Base-by-base conservation (phyloP, 1,140 invertebrate species). In the Bombus waltoni region DNA sequence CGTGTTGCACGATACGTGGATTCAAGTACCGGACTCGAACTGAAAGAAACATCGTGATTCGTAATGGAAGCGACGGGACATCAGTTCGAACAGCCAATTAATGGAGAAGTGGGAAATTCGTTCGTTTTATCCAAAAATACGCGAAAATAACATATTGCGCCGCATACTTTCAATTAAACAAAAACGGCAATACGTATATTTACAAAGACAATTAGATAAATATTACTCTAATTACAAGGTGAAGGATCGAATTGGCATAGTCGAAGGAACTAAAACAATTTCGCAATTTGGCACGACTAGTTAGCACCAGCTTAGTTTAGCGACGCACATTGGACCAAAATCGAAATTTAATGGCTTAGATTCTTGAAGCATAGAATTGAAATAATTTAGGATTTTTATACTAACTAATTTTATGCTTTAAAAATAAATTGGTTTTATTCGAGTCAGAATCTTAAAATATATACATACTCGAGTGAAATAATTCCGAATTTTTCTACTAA, bases 201-300 rank as follows among this genome's bases (percentile, higher is more conserved):
- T 57, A 75, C 73, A 53, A 75, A 28, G 22, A 25, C 18, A 35
- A 53, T 53, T 35, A 8, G 25, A 57, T 32, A 32, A 13, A 62
- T 35, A 53, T 38, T 25, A 25, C 42, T 70, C 32, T 38, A 70
- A 25, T 70, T 18, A 22, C 3, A n/a, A 75, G 1, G 57, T 32
- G n/a, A 32, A 15, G 25, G 25, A 57, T 28, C 40, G 28, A 71
- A 32, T 72, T 73, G 47, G 66, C 79, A 11, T 78, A 40, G 22
- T 47, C 65, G 35, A 42, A 81, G 78, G 35, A 82, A 82, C 71
- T 40, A 32, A 74, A 53, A 2, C 15, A 59, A 35, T 59, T 40
- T 62, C 40, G 40, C 35, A 35, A 76, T 83, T 77, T 83, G 81
- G 73, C 81, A 77, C 74, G 73, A 83, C 72, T 83, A 75, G 42